These are phyloP conservation scores for Tetheella fluctuosa DNA, from an alignment of 2,888 invertebrate genomes.

Conservation along the genomic window DNA sequence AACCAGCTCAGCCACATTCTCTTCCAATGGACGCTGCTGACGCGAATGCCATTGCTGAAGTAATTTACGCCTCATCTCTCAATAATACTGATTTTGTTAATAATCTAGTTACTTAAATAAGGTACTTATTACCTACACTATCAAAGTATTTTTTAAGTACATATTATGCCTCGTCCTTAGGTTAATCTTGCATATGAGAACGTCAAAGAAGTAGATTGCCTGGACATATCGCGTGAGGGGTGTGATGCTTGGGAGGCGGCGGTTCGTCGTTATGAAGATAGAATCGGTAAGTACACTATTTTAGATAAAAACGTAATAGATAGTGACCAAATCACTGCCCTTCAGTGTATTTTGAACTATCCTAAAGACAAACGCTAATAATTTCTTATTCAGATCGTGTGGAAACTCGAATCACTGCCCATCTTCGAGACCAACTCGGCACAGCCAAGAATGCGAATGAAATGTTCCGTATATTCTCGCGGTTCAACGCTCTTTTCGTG, in stretches of 20 bases:
- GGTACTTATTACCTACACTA: too few relatives aligned
- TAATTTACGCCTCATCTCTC: constrained; percentile 47
- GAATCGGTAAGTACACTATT: constrained; percentile 87
- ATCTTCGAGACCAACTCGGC: constrained; percentile 98
- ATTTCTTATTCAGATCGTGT: constrained; percentile 88
- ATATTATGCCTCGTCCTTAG: constrained; percentile 34
- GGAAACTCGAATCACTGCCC: constrained; percentile 98
- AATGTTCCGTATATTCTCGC: constrained; percentile 99
- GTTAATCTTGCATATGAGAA: constrained; percentile 98
- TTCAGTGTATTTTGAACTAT: neutral
- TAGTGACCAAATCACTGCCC: neutral
- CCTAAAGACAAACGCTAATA: neutral
- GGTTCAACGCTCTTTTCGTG: constrained; percentile 99
- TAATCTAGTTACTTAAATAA: too few relatives aligned
- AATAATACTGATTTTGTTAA: neutral
- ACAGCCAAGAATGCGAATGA: constrained; percentile 99
- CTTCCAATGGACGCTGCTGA: constrained; percentile 96
- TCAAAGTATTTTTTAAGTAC: too few relatives aligned
- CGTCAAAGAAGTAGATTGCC: constrained; percentile 98
- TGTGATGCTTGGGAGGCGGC: constrained; percentile 99
- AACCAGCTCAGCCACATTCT: constrained; percentile 85
- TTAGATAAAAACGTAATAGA: too few relatives aligned
- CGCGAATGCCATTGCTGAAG: constrained; percentile 97
- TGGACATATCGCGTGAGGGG: constrained; percentile 98
- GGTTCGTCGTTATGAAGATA: constrained; percentile 97